These are phyloP conservation scores for Neotoxoptera formosana DNA, from an alignment of 1,140 invertebrate species.

Conservation along the genomic window DNA sequence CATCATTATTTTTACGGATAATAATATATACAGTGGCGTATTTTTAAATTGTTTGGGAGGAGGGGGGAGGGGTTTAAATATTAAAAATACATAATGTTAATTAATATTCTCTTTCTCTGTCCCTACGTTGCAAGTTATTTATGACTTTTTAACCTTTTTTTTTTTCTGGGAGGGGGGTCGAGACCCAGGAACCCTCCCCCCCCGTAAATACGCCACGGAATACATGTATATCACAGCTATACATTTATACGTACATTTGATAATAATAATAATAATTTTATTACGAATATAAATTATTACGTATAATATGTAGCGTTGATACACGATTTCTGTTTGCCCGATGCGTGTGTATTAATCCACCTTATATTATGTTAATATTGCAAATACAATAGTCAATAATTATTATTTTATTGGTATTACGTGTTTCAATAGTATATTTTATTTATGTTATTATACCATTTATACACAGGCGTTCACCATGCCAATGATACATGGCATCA, in stretches of 20 bases:
- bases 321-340: not conserved
- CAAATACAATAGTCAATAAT: not conserved
- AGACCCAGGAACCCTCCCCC: too few species aligned
- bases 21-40: too few species aligned
- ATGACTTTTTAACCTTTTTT: too few species aligned
- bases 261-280: not conserved
- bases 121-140: too few species aligned
- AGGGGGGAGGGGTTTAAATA: too few species aligned
- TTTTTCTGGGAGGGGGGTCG: too few species aligned
- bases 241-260: not conserved
- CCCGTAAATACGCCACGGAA: too few species aligned
- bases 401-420: not conserved
- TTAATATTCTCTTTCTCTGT: too few species aligned
- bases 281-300: not conserved
- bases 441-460: not conserved
- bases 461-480: conserved; percentile 75
- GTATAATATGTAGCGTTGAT: not conserved
- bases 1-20: not conserved
- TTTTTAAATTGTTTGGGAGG: too few species aligned
- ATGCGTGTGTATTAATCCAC: not conserved
- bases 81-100: too few species aligned
- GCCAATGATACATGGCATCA: conserved; percentile 82
- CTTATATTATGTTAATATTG: not conserved
- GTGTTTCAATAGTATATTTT: not conserved
- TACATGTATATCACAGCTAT: not conserved